phyloP scores from a whole-genome alignment of 1,140 invertebrate species.

The Orchesella cincta region DNA sequence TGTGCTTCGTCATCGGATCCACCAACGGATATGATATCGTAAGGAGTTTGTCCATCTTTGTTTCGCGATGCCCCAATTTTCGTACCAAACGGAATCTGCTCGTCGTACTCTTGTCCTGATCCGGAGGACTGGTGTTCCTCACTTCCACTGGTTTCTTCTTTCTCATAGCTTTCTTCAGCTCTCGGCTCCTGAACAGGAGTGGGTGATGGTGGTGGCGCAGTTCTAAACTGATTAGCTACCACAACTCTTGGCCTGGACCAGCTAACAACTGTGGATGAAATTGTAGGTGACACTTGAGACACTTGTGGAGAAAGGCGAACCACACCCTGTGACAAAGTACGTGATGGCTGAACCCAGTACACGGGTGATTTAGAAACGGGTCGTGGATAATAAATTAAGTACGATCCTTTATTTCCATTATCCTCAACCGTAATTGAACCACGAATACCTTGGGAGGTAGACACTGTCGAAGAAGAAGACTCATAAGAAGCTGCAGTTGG shows the following conservation, averaged over 20 bases:
- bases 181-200: neutral
- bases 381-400: conserved; percentile 35
- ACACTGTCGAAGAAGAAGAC: neutral
- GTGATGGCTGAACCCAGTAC: conserved; percentile 42
- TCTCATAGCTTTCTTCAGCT: neutral
- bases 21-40: conserved; percentile 30
- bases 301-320: neutral
- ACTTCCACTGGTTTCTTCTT: neutral
- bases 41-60: neutral
- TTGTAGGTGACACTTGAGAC: conserved; percentile 16
- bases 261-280: neutral
- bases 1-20: conserved; percentile 17
- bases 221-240: conserved; percentile 17
- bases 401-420: conserved; percentile 28
- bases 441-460: neutral
- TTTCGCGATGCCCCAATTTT: conserved; percentile 2
- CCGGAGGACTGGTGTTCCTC: neutral
- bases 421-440: neutral
- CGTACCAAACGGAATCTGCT: conserved; percentile 16
- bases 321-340: neutral
- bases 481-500: neutral
- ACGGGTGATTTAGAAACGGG: conserved; percentile 32
- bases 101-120: neutral
- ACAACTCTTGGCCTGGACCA: conserved; percentile 23
- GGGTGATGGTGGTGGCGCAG: neutral